phyloP scores from a whole-genome alignment of 2,797 vertebrate species.

The Melanogrammus aeglefinus region DNA sequence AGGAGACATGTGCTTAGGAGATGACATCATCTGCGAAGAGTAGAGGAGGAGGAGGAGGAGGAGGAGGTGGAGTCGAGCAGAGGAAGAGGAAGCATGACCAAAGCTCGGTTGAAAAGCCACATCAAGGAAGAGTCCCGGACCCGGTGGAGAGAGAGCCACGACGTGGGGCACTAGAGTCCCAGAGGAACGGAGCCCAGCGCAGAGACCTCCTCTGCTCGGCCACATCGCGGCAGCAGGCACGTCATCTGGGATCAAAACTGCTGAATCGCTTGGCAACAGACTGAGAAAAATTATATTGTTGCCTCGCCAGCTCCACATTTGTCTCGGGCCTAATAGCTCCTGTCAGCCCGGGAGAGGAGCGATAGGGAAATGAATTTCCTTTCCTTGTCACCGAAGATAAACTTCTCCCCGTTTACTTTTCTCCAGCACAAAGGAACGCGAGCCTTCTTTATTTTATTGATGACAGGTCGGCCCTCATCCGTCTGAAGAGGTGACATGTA shows the following conservation, averaged over 20 bases:
- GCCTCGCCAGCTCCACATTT: conserved; percentile 64
- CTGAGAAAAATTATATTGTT: conserved; percentile 70
- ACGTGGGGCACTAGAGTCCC: conserved; percentile 41
- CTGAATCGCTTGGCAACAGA: conserved; percentile 71
- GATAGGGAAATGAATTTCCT: not conserved
- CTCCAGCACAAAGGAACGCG: not conserved
- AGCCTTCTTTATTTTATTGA: not conserved
- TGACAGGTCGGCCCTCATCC: not conserved
- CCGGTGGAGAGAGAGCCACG: conserved; percentile 31
- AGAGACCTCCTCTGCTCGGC: conserved; percentile 66
- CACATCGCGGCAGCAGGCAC: conserved; percentile 69
- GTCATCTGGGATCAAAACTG: conserved; percentile 71
- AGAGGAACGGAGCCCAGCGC: conserved; percentile 51
- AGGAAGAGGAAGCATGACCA: conserved; percentile 17
- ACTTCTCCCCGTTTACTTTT: not conserved
- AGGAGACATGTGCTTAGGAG: conserved; percentile 20
- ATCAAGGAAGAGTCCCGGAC: conserved; percentile 38
- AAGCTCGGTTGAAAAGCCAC: not conserved
- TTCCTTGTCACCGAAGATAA: not conserved
- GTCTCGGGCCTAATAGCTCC: conserved; percentile 38
- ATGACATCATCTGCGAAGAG: not conserved
- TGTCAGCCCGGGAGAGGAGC: not conserved
- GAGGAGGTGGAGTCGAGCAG: conserved; percentile 21
- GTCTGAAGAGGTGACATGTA: too few relatives aligned
- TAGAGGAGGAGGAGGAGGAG: not conserved